phyloP scores from a whole-genome alignment of 2,888 invertebrate species.

The Aleiodes testaceus region DNA sequence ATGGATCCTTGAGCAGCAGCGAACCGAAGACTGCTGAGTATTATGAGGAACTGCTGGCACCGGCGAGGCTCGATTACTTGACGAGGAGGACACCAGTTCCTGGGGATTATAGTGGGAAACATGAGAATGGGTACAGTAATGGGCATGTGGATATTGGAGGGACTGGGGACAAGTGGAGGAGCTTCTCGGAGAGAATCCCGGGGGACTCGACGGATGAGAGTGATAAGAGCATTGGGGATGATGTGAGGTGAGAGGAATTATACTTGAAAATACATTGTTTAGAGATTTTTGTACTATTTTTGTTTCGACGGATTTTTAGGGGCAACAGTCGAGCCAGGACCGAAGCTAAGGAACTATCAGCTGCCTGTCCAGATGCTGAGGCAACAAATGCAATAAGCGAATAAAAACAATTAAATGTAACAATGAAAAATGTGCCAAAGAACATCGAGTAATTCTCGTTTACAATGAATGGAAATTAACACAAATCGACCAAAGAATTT shows the following conservation, averaged over 20 bases:
- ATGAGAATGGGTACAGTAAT: constrained; percentile 67
- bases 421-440: constrained; percentile 40
- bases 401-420: constrained; percentile 23
- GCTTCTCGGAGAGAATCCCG: constrained; percentile 52
- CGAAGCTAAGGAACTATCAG: constrained; percentile 55
- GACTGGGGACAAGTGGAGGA: constrained; percentile 55
- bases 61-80: constrained; percentile 61
- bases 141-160: constrained; percentile 52
- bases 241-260: constrained; percentile 53
- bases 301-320: constrained; percentile 25
- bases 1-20: constrained; percentile 59
- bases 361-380: constrained; percentile 53
- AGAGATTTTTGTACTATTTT: not conserved
- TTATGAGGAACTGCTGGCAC: constrained; percentile 66
- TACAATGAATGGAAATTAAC: constrained; percentile 32
- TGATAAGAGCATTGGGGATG: constrained; percentile 53
- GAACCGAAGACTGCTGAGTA: constrained; percentile 67
- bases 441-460: constrained; percentile 29
- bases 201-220: constrained; percentile 51
- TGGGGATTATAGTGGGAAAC: constrained; percentile 54
- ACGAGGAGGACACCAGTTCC: constrained; percentile 58
- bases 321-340: constrained; percentile 45
- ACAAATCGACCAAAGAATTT: constrained; percentile 42
- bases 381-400: constrained; percentile 53
- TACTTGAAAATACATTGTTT: not conserved